These are phyloP conservation scores for Ptychobarbus kaznakovi DNA, from an alignment of 2,797 vertebrate genomes.

Conservation along the genomic window DNA sequence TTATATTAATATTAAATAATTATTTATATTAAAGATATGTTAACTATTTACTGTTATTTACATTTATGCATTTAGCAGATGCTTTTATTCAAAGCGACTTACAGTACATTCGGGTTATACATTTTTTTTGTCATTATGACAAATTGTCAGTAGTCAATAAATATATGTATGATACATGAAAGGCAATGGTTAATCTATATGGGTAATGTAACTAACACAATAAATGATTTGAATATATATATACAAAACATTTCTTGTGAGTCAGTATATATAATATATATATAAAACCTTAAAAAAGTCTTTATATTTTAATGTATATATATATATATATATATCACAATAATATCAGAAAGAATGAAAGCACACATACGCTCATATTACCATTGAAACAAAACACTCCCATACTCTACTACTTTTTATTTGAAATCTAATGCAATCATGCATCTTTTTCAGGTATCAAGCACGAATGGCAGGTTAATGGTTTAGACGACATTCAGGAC, in stretches of 20 bases:
- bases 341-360: no score
- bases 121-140: no score
- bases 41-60: neutral
- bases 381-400: neutral
- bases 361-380: neutral
- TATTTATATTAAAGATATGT: neutral
- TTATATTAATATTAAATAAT: neutral
- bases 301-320: no score
- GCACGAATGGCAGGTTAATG: slow-evolving; percentile 99
- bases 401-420: neutral
- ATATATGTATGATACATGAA: neutral
- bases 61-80: no score
- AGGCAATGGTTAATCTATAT: neutral
- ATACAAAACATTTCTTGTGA: neutral
- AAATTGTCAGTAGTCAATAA: no score
- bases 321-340: no score
- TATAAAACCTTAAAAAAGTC: no score
- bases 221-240: neutral
- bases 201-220: no score
- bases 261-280: no score
- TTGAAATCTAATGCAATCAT: neutral
- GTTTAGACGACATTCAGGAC: slow-evolving; percentile 98
- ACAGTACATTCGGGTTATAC: no score
- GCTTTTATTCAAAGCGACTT: no score
- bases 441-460: slow-evolving; percentile 88